Conservation (phyloP, 2,888 invertebrate genomes). For the Sphaerophoria rueppellii region DNA sequence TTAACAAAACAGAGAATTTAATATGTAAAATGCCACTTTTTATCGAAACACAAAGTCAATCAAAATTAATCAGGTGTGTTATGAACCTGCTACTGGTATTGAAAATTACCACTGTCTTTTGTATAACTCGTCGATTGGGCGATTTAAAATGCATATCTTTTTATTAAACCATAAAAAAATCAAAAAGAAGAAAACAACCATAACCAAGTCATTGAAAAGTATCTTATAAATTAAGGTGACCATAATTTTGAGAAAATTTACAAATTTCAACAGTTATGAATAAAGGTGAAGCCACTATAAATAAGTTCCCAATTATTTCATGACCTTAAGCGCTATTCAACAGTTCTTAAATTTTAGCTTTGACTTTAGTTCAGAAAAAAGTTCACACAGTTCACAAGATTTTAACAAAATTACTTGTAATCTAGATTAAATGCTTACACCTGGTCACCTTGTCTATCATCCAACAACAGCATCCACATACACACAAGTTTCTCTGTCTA, state of each 20-base stretch:
- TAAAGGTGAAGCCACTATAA: background rate
- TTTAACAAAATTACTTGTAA: background rate
- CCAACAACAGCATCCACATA: background rate
- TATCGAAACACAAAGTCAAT: background rate
- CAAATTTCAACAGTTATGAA: background rate
- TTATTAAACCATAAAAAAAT: background rate
- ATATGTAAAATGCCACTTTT: background rate
- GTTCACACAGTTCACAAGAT: background rate
- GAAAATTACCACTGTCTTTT: background rate
- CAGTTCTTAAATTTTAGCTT: too few species aligned
- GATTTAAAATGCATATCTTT: background rate
- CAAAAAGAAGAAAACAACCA: background rate
- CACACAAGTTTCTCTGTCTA: constrained; percentile 3
- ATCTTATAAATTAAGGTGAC: background rate
- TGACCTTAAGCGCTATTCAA: too few species aligned
- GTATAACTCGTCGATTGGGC: background rate
- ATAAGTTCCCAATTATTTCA: background rate
- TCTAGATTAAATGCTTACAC: background rate
- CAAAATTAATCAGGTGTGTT: background rate
- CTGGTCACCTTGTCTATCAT: background rate
- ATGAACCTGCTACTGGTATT: constrained; percentile 1
- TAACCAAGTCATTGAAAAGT: background rate
- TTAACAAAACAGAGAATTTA: too few species aligned
- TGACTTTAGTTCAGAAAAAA: too few species aligned
- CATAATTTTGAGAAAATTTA: background rate